Base-by-base conservation (phyloP, 2,797 vertebrate species). In the Strix occidentalis region DNA sequence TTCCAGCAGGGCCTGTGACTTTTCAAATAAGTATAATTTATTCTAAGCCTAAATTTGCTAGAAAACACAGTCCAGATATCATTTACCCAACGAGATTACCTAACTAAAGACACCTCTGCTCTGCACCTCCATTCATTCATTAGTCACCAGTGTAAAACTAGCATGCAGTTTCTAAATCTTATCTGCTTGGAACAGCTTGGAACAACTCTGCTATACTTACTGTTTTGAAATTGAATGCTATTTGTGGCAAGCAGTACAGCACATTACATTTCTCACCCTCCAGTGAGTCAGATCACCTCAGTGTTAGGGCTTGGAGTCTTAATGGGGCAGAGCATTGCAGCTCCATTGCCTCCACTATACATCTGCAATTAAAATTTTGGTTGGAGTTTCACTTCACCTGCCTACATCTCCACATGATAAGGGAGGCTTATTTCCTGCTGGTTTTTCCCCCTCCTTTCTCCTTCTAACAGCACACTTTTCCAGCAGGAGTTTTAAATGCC, bases 161-260 rank as follows among this genome's bases (percentile, higher is more conserved):
- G 56, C 53, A 46, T 23, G 57, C 64, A 74, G 64, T 31, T 28
- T 96, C 89, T 95, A 92, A 90, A 89, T 84, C 68, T 92, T 94
- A 84, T 84, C 84, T 90, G 61, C 75, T 66, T 70, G 71, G 63
- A 95, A 72, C 82, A 96, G 89, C 84, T 95, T 92, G 90, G 75
- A 85, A 89, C 68, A 89, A 24, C 31, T 68, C 64, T 85, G 45
- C 23, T 90, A 25, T n/a, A 29, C 6, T 50, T 63, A 48, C 50
- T 57, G 61, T 57, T 96, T 79, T 86, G 69, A 90, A 93, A 81
- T 63, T 1, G 10, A 90, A 83, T 60, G 65, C 54, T 88, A 25
- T 75, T 90, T 89, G 57, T 71, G 57, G 65, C 57, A 64, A 90
- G 48, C 29, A 9, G 79, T 48, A 83, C 35, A 66, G 78, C 54